Evolutionary conservation across 2,113 vertebrate genomes (phyloP).

Genomic region (Rissa tridactyla): DNA sequence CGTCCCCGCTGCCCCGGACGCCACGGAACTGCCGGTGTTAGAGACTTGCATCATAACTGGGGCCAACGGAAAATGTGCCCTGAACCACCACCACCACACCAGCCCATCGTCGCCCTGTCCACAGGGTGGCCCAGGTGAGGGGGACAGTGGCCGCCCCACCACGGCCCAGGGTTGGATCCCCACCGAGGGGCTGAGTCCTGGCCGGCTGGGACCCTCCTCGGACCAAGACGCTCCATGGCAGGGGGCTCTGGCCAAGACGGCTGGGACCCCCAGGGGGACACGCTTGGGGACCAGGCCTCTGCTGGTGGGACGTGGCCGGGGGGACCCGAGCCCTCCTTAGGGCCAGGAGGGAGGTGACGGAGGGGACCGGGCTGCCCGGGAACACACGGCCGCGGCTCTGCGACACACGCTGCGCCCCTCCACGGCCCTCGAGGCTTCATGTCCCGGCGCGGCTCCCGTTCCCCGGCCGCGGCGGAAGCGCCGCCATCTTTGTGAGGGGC

Average conservation of each 20-base stretch:
- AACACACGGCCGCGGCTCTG: neutral
- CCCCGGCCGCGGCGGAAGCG: neutral
- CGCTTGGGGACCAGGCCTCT: neutral
- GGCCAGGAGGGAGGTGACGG: neutral
- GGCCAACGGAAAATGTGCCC: neutral
- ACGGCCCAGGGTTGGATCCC: neutral
- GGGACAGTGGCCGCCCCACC: fast-evolving
- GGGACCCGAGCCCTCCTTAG: neutral
- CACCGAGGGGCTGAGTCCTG: neutral
- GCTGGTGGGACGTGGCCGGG: neutral
- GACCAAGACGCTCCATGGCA: fast-evolving
- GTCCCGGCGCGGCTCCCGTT: neutral
- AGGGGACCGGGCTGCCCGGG: no score
- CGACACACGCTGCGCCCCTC: no score
- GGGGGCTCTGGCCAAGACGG: neutral
- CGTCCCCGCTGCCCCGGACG: neutral
- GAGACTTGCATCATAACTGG: neutral
- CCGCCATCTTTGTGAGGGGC: neutral
- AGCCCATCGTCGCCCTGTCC: fast-evolving
- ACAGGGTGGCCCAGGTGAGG: neutral
- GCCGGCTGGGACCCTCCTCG: neutral
- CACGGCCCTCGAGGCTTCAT: neutral
- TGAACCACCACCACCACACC: fast-evolving
- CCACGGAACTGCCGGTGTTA: neutral
- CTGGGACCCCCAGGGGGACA: neutral